Conservation (phyloP, 2,888 invertebrate genomes). For the Taenaris catops region DNA sequence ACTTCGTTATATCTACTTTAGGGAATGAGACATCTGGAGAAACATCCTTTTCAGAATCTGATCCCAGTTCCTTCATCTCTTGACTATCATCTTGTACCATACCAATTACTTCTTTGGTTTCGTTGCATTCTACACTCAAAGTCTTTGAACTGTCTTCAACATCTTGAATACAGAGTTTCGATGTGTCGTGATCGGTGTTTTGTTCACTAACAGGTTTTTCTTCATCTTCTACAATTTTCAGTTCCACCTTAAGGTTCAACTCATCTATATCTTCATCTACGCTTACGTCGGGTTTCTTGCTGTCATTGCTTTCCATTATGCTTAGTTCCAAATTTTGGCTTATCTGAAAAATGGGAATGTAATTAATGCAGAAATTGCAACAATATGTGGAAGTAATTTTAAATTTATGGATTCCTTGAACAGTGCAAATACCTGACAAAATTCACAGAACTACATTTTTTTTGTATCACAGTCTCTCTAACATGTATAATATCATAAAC, state of each 20-base stretch:
- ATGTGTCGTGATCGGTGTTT: conserved; percentile 13
- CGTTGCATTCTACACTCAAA: conserved; percentile 8
- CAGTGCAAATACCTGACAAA: no score
- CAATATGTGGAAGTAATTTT: no score
- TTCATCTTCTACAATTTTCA: conserved; percentile 72
- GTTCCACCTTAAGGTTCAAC: conserved; percentile 57
- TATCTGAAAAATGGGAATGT: conserved; percentile 36
- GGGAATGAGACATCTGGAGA: conserved; percentile 48
- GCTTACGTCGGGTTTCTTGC: conserved; percentile 33
- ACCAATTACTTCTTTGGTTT: conserved; percentile 15
- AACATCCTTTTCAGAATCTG: conserved; percentile 50
- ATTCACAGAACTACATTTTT: no score
- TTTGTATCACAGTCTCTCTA: no score
- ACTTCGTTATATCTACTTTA: conserved; percentile 61
- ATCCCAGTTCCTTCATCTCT: conserved; percentile 24
- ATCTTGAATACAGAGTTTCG: conserved; percentile 16
- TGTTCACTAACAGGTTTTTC: conserved; percentile 32
- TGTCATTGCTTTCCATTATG: conserved; percentile 40
- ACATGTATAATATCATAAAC: no score
- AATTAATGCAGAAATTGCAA: no score
- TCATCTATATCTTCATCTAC: conserved; percentile 53
- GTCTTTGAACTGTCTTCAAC: conserved; percentile 18
- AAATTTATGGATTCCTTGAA: no score
- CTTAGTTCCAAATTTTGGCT: conserved; percentile 45
- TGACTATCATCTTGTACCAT: no score